Conservation (phyloP, 2,113 vertebrate species). For the Herpetotheres cachinnans region DNA sequence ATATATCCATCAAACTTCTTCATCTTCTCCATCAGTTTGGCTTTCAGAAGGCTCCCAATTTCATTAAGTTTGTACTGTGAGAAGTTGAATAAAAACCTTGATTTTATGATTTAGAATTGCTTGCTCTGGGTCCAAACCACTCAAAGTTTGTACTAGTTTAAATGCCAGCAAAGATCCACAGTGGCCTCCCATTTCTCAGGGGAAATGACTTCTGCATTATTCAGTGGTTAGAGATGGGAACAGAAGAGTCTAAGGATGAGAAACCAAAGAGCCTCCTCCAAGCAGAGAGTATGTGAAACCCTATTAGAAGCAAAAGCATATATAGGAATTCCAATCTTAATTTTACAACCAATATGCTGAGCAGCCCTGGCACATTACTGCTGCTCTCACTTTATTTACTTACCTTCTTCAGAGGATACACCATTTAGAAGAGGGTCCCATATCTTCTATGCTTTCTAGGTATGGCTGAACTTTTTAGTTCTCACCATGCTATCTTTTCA, state of each 20-base stretch:
- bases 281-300: neutral
- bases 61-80: slow-evolving; percentile 69
- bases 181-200: neutral
- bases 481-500: neutral
- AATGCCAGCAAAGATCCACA: neutral
- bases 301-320: neutral
- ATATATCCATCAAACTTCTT: slow-evolving; percentile 65
- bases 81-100: neutral
- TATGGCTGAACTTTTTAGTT: neutral
- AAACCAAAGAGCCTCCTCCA: neutral
- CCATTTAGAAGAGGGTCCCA: neutral
- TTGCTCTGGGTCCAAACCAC: neutral
- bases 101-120: neutral
- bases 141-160: neutral
- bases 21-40: slow-evolving; percentile 70
- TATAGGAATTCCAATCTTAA: neutral
- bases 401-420: neutral
- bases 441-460: neutral
- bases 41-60: slow-evolving; percentile 65
- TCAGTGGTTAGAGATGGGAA: neutral
- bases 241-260: neutral
- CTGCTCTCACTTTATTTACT: neutral
- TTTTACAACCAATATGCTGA: neutral
- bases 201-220: neutral
- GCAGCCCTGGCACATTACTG: neutral